Conservation (phyloP, 2,888 invertebrate genomes). For the Morpho deidamia region DNA sequence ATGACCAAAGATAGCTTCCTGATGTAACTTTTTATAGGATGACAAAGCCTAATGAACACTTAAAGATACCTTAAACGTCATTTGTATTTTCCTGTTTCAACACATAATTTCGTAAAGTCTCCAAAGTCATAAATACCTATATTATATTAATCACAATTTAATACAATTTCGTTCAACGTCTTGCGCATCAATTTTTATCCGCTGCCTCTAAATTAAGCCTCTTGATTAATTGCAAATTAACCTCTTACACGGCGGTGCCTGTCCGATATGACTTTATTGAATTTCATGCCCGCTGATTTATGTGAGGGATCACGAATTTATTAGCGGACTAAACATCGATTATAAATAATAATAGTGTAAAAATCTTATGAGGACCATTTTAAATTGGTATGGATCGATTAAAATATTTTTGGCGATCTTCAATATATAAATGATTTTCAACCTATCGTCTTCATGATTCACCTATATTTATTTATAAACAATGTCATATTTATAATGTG, state of each 20-base stretch:
- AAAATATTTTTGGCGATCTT: background rate
- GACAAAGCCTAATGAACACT: too few species aligned
- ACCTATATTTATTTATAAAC: too few species aligned
- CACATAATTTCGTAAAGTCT: too few species aligned
- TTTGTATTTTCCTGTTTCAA: too few species aligned
- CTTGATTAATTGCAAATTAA: conserved; percentile 77
- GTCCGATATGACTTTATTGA: conserved; percentile 74
- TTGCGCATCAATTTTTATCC: conserved; percentile 50
- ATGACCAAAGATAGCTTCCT: too few species aligned
- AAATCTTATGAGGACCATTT: background rate
- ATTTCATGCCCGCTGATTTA: conserved; percentile 71
- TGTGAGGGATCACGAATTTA: conserved; percentile 62
- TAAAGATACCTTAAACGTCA: too few species aligned
- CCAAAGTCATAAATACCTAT: too few species aligned
- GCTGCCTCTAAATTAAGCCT: conserved; percentile 64
- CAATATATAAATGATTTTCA: too few species aligned
- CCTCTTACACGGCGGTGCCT: conserved; percentile 61
- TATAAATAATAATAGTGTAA: conserved; percentile 16
- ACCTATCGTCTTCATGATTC: too few species aligned
- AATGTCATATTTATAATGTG: too few species aligned
- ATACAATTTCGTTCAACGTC: conserved; percentile 16
- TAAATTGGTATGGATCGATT: background rate
- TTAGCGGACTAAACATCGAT: conserved; percentile 36
- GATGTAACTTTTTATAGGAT: too few species aligned
- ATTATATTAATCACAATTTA: too few species aligned